These are phyloP conservation scores for Brachynemurus nebulosus DNA, from an alignment of 2,888 invertebrate genomes.

Conservation along the genomic window DNA sequence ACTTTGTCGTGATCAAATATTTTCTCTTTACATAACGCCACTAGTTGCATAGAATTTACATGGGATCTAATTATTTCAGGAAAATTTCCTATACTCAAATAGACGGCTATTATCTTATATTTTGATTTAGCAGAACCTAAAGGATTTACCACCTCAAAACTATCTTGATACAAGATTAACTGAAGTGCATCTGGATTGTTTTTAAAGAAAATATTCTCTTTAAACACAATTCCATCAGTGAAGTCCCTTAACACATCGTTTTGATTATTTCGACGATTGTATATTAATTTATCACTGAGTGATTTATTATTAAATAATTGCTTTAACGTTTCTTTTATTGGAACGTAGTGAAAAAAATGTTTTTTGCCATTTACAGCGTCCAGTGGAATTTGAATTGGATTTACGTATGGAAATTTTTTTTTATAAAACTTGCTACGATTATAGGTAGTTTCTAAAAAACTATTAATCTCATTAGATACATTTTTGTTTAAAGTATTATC, in stretches of 20 bases:
- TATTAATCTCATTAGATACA: constrained; percentile 2
- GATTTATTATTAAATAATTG: constrained; percentile 15
- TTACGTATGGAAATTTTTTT: constrained; percentile 13
- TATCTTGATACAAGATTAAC: constrained; percentile 13
- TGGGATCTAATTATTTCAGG: no score
- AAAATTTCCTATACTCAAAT: no score
- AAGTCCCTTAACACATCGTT: constrained; percentile 12
- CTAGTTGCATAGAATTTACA: no score
- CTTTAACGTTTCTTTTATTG: constrained; percentile 14
- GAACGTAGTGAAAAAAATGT: constrained; percentile 15
- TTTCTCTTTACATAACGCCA: no score
- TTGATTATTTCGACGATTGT: constrained; percentile 3
- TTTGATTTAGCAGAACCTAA: no score
- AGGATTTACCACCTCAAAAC: no score
- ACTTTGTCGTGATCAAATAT: no score
- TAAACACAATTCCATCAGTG: constrained; percentile 11
- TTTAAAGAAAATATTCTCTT: constrained; percentile 17
- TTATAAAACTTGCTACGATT: constrained; percentile 14
- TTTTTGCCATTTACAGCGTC: not conserved
- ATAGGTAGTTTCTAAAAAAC: constrained; percentile 8
- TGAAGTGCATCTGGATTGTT: constrained; percentile 16
- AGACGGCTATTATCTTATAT: no score
- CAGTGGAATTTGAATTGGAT: constrained; percentile 11
- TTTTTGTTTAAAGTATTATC: constrained; percentile 7
- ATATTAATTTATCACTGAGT: constrained; percentile 9